Evolutionary conservation across 2,888 invertebrate genomes (phyloP).

Genomic region (Polydesmus complanatus): DNA sequence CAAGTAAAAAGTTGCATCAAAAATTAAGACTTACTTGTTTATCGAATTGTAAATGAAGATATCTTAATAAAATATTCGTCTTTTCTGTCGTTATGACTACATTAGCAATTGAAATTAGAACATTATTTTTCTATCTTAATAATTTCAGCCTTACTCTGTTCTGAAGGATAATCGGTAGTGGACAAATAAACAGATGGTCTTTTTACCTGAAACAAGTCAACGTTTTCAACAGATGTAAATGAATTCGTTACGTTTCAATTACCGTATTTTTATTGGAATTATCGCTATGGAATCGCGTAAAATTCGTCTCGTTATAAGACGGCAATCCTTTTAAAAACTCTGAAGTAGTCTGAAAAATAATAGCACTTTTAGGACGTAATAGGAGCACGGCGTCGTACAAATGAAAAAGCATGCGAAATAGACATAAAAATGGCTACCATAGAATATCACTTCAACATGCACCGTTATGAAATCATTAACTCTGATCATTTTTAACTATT

Average conservation of each 20-base stretch:
- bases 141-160: slow-evolving; percentile 59
- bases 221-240: neutral
- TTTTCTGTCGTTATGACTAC: slow-evolving; percentile 89
- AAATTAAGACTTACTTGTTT: slow-evolving; percentile 51
- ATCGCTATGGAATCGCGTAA: slow-evolving; percentile 77
- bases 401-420: too few species aligned
- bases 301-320: slow-evolving; percentile 78
- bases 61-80: slow-evolving; percentile 81
- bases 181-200: slow-evolving; percentile 82
- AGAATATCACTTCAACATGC: too few species aligned
- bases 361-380: too few species aligned
- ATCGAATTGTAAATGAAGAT: slow-evolving; percentile 90
- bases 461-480: too few species aligned
- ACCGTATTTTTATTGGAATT: slow-evolving; percentile 49
- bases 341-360: slow-evolving; percentile 33
- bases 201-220: slow-evolving; percentile 43
- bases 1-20: neutral
- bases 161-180: slow-evolving; percentile 80
- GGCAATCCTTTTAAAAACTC: slow-evolving; percentile 86
- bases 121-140: neutral
- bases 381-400: too few species aligned
- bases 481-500: too few species aligned
- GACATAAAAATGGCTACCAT: too few species aligned
- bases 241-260: too few species aligned
- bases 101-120: neutral